Conservation (phyloP, 2,797 vertebrate species). For the Neoniphon sammara region DNA sequence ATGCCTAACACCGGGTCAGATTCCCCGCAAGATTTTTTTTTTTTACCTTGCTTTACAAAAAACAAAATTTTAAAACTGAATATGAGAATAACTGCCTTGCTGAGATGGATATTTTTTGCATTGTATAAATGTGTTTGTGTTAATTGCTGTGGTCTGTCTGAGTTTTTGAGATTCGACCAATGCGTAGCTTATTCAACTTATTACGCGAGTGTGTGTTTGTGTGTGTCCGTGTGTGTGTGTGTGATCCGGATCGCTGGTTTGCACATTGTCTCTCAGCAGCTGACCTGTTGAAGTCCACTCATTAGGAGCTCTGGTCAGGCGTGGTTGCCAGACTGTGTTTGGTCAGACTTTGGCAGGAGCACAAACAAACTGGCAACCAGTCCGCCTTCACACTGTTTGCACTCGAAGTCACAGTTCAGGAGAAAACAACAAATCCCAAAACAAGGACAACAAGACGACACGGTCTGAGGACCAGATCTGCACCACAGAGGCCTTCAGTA, state of each 20-base stretch:
- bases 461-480: conserved; percentile 17
- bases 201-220: conserved; percentile 14
- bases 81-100: no score
- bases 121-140: neutral
- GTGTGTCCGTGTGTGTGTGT: neutral
- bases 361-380: conserved; percentile 29
- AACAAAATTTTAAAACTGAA: no score
- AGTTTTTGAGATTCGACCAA: neutral
- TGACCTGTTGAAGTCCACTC: conserved; percentile 44
- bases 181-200: conserved; percentile 2
- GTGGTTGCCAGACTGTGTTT: conserved; percentile 46
- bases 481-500: conserved; percentile 17
- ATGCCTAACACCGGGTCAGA: no score
- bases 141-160: neutral
- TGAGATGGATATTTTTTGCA: no score
- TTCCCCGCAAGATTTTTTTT: no score
- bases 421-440: conserved; percentile 27
- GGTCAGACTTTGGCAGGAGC: conserved; percentile 50
- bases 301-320: conserved; percentile 55
- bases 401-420: conserved; percentile 37
- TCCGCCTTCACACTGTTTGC: conserved; percentile 36
- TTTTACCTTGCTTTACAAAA: no score
- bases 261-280: conserved; percentile 16
- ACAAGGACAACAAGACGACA: conserved; percentile 9
- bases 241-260: conserved; percentile 17